Conservation (phyloP, 2,888 invertebrate genomes). For the Corbicula japonica region DNA sequence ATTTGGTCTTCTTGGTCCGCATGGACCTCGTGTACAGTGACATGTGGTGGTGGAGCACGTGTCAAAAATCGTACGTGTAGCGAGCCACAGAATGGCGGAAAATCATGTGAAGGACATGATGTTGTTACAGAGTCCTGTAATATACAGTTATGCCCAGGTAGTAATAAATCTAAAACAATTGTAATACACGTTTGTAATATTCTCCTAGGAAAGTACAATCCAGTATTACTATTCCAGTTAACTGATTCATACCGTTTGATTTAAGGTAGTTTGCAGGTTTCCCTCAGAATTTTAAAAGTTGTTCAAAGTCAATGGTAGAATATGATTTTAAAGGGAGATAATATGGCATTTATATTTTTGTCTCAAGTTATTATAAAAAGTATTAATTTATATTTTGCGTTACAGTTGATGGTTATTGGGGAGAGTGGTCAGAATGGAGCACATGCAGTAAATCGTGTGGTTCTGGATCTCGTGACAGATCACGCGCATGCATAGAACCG, state of each 20-base stretch:
- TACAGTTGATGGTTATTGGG: slow-evolving; percentile 58
- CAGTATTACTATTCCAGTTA: too few relatives aligned
- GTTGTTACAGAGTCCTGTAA: slow-evolving; percentile 3
- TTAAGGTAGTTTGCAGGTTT: too few relatives aligned
- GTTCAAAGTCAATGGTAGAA: too few relatives aligned
- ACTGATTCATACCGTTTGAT: too few relatives aligned
- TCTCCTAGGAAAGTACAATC: too few relatives aligned
- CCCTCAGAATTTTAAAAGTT: too few relatives aligned
- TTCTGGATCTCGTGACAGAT: slow-evolving; percentile 33
- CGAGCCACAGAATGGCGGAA: slow-evolving; percentile 23
- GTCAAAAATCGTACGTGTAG: slow-evolving; percentile 8
- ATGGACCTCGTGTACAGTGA: slow-evolving; percentile 26
- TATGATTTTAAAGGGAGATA: too few relatives aligned
- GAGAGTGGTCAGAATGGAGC: slow-evolving; percentile 51
- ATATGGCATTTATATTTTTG: too few relatives aligned
- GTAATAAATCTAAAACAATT: neutral
- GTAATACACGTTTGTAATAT: too few relatives aligned
- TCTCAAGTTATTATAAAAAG: too few relatives aligned
- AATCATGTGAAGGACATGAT: slow-evolving; percentile 10
- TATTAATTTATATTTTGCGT: too few relatives aligned
- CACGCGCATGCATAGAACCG: slow-evolving; percentile 44
- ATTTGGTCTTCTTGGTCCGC: slow-evolving; percentile 49
- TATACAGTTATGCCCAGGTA: slow-evolving; percentile 24
- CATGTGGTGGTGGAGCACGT: slow-evolving; percentile 28
- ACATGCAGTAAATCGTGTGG: slow-evolving; percentile 54